Base-by-base conservation (phyloP, 2,888 invertebrate genomes). In the Frankliniella fusca region DNA sequence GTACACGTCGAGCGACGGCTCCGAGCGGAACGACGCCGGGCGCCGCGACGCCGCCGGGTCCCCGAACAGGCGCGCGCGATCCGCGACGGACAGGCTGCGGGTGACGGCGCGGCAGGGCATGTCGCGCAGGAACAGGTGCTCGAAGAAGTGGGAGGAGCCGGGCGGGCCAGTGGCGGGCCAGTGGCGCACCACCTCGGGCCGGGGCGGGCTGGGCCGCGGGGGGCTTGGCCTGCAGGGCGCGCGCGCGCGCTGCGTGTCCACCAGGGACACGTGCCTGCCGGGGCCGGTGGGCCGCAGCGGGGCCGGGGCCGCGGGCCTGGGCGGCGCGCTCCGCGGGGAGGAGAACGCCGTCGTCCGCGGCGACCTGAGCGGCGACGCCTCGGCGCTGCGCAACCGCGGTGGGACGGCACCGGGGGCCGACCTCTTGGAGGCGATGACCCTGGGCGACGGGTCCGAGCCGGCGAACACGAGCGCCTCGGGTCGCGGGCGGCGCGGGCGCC, bases 1-100 rank as follows among this genome's bases (percentile, higher is more conserved):
- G 86, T 94, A 94, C 54, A 92, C 90, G 86, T 92, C 92, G 84
- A 93, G 86, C 8, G 90, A 89, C 79, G 90, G 88, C 48, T 90
- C 87, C 12, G 92, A 91, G 82, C 92, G 92, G 83, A 93, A 92
- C 50, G 90, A 89, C 84, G 86, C 87, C 80, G 80, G 10, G 11
- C 61, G 61, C 20, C 61, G 61, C 20, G 23, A 2, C 23, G 70
- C 70, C 70, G n/a, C 20, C 20, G 9, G 23, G 23, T 12, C 70
- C 0, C 27, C 9, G 70, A 76, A 76, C 70, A 76, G 70, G 23
- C 70, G 23, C 9, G 70, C 70, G 70, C 70, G 70, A 27, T 76
- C 70, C 23, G 70, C n/a, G 23, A 76, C 70, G 70, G 70, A 76
- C 70, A 76, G 27, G 2, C 23, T 61, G 20, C 61, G 61, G 15